phyloP scores from a whole-genome alignment of 2,888 invertebrate species.

The Coecobrya sp. region DNA sequence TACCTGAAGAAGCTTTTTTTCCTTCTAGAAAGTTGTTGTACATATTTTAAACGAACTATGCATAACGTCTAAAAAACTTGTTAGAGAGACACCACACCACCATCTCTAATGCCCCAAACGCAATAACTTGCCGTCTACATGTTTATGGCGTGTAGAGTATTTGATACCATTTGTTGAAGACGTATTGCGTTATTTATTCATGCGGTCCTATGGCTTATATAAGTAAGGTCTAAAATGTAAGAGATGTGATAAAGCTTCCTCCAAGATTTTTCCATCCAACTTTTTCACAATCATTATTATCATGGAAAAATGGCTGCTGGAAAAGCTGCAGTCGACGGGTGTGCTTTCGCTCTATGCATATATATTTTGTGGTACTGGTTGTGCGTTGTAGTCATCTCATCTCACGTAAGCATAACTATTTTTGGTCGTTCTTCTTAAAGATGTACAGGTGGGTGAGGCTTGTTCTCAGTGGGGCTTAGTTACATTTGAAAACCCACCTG shows the following conservation, averaged over 20 bases:
- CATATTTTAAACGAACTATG: conserved; percentile 40
- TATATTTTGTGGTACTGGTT: neutral
- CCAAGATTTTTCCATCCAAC: conserved; percentile 28
- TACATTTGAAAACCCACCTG: conserved; percentile 73
- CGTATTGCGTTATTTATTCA: conserved; percentile 14
- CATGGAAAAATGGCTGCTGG: conserved; percentile 10
- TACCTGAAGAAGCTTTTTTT: neutral
- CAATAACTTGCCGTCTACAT: conserved; percentile 46
- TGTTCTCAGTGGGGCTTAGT: conserved; percentile 42
- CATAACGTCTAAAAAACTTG: conserved; percentile 5
- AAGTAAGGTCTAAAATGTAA: neutral
- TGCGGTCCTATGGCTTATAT: neutral
- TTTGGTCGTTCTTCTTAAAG: conserved; percentile 47
- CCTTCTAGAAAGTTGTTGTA: conserved; percentile 16
- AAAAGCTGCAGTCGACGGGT: conserved; percentile 34
- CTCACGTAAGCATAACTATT: conserved; percentile 18
- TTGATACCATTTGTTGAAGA: conserved; percentile 25
- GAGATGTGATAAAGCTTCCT: conserved; percentile 47
- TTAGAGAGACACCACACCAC: conserved; percentile 21
- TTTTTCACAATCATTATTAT: conserved; percentile 40
- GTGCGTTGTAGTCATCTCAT: neutral
- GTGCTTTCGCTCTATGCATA: neutral
- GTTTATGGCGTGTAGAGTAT: neutral
- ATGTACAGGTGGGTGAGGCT: conserved; percentile 65
- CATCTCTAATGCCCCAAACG: neutral